Conservation (phyloP, 2,797 vertebrate species). For the Cyprinodon diabolis region DNA sequence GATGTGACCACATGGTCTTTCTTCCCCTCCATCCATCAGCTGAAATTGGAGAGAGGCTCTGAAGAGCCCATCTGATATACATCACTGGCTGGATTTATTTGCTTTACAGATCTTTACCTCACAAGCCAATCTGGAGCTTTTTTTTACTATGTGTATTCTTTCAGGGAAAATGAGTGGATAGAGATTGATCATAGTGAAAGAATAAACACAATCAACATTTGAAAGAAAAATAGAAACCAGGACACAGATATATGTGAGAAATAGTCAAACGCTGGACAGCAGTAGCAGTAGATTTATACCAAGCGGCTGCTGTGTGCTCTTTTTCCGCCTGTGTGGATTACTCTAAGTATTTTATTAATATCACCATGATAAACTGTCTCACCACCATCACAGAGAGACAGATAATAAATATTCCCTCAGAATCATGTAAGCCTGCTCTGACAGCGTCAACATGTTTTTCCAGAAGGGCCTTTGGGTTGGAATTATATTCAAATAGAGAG, state of each 20-base stretch:
- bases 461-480: neutral
- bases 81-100: conserved; percentile 37
- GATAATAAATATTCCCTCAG: neutral
- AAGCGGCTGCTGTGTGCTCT: neutral
- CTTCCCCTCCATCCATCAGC: conserved; percentile 20
- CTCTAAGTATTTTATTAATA: neutral
- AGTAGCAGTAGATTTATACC: neutral
- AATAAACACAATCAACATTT: neutral
- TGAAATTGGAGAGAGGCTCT: conserved; percentile 39
- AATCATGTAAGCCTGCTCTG: neutral
- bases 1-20: conserved; percentile 21
- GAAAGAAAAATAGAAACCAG: neutral
- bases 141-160: conserved; percentile 22
- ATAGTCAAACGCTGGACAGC: neutral
- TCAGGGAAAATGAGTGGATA: conserved; percentile 24
- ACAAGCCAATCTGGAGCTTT: conserved; percentile 18
- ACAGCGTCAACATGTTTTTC: neutral
- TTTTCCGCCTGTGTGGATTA: neutral
- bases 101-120: conserved; percentile 43
- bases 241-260: no score
- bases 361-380: neutral
- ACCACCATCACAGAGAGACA: neutral
- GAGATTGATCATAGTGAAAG: conserved; percentile 6
- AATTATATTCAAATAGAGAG: neutral
- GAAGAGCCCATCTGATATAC: conserved; percentile 45